phyloP scores from a whole-genome alignment of 2,113 vertebrate genomes.

The Heloderma charlesbogerti region DNA sequence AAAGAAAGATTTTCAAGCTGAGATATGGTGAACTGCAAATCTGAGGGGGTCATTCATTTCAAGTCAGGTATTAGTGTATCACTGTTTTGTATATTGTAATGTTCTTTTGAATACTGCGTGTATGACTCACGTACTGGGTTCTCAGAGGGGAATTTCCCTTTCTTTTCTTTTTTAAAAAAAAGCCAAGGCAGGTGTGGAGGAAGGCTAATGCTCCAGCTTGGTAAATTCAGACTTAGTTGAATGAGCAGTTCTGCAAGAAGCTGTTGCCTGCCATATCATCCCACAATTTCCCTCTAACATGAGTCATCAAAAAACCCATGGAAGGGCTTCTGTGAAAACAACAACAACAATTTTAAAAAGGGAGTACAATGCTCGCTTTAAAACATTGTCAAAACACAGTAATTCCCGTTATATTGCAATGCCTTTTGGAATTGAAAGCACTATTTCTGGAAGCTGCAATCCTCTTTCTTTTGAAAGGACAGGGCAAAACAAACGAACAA shows the following conservation, averaged over 20 bases:
- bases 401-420: slow-evolving; percentile 19
- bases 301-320: slow-evolving; percentile 60
- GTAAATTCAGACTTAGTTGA: slow-evolving; percentile 28
- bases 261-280: slow-evolving; percentile 34
- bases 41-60: slow-evolving; percentile 10
- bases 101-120: not conserved
- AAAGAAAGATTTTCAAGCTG: slow-evolving; percentile 10
- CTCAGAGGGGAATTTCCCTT: not conserved
- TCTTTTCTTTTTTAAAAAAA: not conserved
- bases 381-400: slow-evolving; percentile 55
- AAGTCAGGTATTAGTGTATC: slow-evolving; percentile 18
- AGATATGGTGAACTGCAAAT: slow-evolving; percentile 9
- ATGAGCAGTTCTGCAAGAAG: slow-evolving; percentile 51
- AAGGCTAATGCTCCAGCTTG: slow-evolving; percentile 17
- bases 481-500: not conserved
- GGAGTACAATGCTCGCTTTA: slow-evolving; percentile 49
- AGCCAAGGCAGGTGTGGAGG: not conserved
- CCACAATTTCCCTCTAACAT: slow-evolving; percentile 64
- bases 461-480: slow-evolving; percentile 25
- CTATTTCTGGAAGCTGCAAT: slow-evolving; percentile 55
- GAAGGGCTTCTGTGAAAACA: slow-evolving; percentile 39
- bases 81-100: slow-evolving; percentile 30
- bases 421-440: slow-evolving; percentile 62
- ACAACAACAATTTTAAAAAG: not conserved
- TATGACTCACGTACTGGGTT: not conserved